Evolutionary conservation across 1,140 invertebrate genomes (phyloP), one percentile per base, ranked within the genome.

Genomic region (Platyscapa corneri): DNA sequence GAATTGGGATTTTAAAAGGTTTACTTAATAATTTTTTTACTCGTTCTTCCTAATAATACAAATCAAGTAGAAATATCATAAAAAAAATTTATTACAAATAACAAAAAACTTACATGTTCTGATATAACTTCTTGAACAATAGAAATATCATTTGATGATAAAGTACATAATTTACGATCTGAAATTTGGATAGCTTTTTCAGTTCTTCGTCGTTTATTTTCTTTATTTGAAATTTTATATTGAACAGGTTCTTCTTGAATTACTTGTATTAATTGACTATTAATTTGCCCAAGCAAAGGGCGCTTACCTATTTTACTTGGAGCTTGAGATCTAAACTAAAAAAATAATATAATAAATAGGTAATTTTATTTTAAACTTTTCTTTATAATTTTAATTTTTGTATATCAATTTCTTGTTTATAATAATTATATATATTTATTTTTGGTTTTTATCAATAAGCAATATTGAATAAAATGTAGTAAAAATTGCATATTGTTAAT

Each of bases 1-100:
- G 96, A 86, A 99, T 97, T 10, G 99, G 99, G 75, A 99, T 97
- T 94, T 97, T 97, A 90, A 99, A 99, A 12, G 98, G 98, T 90
- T 96, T 97, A n/a, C 95, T 96, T 1, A 99, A 90, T 86, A 98
- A 95, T 88, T 96, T 96, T 85, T 95, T 95, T 84, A 99, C 98
- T 27, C 97, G 92, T 74, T 94, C 94, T 93, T 97, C 97, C 95
- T 97, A 92, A 64, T 90, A 84, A 27, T 37, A 5, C 2, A 60
- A 12, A 78, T 78, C 76, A 88, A 85, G 39, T 84, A 56, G 30
- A 72, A 87, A 79, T 78, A n/a, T 72, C 34, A 81, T 77, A 20
- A 64, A 87, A 74, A 86, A 72, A 82, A 84, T 49, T 75, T 79
- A 78, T 49, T 84, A 81, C 70, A 88, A 83, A 67, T 67, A 83